Evolutionary conservation across 2,113 vertebrate genomes (phyloP).

Genomic region (Hydrochoerus hydrochaeris): DNA sequence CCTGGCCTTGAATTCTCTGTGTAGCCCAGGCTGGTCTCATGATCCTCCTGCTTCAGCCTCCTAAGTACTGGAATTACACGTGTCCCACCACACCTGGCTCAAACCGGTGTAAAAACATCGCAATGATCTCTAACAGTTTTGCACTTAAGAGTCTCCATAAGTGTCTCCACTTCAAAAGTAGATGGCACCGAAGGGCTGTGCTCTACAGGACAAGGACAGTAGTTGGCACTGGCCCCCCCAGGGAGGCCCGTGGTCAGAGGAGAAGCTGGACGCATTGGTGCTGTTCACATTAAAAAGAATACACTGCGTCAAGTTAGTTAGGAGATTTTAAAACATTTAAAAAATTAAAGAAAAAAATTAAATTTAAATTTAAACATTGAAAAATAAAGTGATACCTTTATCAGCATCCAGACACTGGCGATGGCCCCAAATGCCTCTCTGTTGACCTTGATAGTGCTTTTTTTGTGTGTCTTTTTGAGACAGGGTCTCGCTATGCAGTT

Average conservation of each 20-base stretch:
- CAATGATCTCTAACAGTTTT: not conserved
- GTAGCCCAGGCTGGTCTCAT: not conserved
- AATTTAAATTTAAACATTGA: not conserved
- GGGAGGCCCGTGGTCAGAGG: not conserved
- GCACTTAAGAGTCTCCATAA: not conserved
- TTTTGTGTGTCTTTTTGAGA: no score
- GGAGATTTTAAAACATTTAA: not conserved
- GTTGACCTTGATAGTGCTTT: not conserved
- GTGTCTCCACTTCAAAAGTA: not conserved
- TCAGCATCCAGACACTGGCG: not conserved
- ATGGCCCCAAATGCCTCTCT: no score
- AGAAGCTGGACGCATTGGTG: rapidly evolving
- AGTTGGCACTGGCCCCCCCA: not conserved
- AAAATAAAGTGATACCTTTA: not conserved
- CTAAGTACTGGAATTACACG: not conserved
- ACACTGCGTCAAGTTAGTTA: not conserved
- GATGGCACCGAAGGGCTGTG: rapidly evolving
- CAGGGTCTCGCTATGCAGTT: no score
- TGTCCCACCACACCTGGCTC: not conserved
- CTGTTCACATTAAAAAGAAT: not conserved
- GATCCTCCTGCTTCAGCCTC: not conserved
- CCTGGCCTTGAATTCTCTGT: not conserved
- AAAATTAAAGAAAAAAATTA: no score
- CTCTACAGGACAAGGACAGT: not conserved
- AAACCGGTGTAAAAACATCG: not conserved